These are phyloP conservation scores for Platyscapa corneri DNA, from an alignment of 1,140 invertebrate genomes.

Conservation along the genomic window DNA sequence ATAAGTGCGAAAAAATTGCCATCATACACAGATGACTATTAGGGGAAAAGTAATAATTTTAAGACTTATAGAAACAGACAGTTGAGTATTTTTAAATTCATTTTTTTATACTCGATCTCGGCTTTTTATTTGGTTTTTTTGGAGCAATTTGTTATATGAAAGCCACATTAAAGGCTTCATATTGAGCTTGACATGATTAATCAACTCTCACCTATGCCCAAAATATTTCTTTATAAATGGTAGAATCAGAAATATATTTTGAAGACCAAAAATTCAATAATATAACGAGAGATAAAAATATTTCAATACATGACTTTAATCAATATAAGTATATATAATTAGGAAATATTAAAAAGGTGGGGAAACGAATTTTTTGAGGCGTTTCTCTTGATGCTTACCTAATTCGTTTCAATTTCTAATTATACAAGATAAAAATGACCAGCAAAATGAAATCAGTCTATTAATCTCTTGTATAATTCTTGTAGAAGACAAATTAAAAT, in stretches of 20 bases:
- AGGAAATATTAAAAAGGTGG: too few species aligned
- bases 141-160: neutral
- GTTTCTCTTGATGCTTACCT: neutral
- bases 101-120: neutral
- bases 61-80: too few species aligned
- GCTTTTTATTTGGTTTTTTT: neutral
- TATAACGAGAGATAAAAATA: neutral
- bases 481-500: neutral
- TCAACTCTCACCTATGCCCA: neutral
- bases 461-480: neutral
- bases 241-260: neutral
- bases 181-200: neutral
- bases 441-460: neutral
- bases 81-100: neutral
- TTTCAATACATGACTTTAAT: neutral
- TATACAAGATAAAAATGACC: neutral
- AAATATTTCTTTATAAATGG: neutral
- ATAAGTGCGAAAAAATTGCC: neutral
- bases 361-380: neutral
- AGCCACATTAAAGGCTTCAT: neutral
- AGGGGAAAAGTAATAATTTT: neutral
- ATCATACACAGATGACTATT: neutral
- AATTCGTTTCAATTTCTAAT: neutral
- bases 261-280: neutral
- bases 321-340: neutral